Evolutionary conservation across 1,140 invertebrate genomes (phyloP), one percentile per base, ranked within the genome.

Genomic region (Atta colombica): DNA sequence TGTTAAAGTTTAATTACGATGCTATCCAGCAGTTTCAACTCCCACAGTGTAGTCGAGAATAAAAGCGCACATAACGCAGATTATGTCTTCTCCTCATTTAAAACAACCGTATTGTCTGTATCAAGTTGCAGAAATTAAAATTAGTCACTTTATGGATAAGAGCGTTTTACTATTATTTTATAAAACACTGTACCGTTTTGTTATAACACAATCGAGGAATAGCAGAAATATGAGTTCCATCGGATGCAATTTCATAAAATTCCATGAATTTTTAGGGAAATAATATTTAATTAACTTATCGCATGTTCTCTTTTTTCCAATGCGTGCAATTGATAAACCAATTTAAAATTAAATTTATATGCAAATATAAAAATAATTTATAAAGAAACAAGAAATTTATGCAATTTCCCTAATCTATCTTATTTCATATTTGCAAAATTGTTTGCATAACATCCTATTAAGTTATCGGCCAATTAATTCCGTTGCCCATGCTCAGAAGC

Each of bases 1-100:
- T 39, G 77, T 80, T 68, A 69, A 86, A 61, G 39, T 31, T 86
- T 82, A 71, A 81, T 86, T 86, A 81, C 65, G 60, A n/a, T 21
- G 58, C 25, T 66, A 18, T 10, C 35, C 49, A 16, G 25, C 39
- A 84, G 55, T 60, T 63, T 63, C 35, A 21, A 51, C 45, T 21
- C 39, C 28, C 12, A 10, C 31, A 2, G 16, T 16, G 53, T 5
- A 53, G 10, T 45, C 31, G 72, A 39, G 35, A 63, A 80, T 80
- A 28, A 86, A 86, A 77, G 51, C 53, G 65, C 35, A 25, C 25
- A 31, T 51, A 77, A 85, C 49, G 82, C 49, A 14, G 49, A 66
- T 85, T 85, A 53, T 18, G 58, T 28, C 18, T 25, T 75, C 80
- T 31, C 18, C 8, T 60, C 6, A 45, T 74, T 84, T 63, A 63